Evolutionary conservation across 1,140 invertebrate species (phyloP).

Genomic region (Drosophila ambigua): DNA sequence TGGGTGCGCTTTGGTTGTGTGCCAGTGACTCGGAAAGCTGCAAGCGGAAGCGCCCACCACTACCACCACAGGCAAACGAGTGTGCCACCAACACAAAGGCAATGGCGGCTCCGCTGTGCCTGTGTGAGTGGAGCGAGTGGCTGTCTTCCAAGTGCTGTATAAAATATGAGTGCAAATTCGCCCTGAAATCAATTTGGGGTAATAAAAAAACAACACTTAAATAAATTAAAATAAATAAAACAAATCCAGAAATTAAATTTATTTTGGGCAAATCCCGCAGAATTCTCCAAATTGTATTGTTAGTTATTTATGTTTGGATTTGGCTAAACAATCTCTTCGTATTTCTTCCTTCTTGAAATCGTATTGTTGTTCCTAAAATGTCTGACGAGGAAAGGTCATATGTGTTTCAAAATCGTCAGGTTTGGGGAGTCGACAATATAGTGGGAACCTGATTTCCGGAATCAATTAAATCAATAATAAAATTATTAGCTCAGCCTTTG

Average conservation of each 20-base stretch:
- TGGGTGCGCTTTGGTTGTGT: conserved; percentile 40
- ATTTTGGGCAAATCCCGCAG: conserved; percentile 59
- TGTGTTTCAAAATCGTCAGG: conserved; percentile 33
- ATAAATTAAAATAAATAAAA: conserved; percentile 60
- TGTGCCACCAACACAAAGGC: conserved; percentile 38
- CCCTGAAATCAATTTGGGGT: conserved; percentile 16
- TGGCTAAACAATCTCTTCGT: conserved; percentile 19
- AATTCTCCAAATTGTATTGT: conserved; percentile 40
- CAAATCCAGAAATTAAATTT: conserved; percentile 39
- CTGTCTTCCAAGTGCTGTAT: conserved; percentile 16
- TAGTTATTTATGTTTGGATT: conserved; percentile 26
- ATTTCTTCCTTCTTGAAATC: not conserved
- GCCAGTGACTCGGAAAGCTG: conserved; percentile 50
- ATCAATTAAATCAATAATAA: conserved; percentile 30
- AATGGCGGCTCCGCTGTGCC: not conserved
- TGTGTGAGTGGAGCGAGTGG: conserved; percentile 40
- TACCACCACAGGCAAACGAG: conserved; percentile 7
- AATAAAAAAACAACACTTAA: conserved; percentile 33
- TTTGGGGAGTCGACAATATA: conserved; percentile 15
- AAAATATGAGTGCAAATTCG: conserved; percentile 38
- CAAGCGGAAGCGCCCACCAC: conserved; percentile 67
- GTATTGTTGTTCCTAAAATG: conserved; percentile 13
- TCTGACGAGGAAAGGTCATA: conserved; percentile 55
- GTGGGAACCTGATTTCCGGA: conserved; percentile 46
- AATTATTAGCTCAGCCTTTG: conserved; percentile 24